Conservation (phyloP, 2,797 vertebrate genomes). For the Craterocephalus amniculus region DNA sequence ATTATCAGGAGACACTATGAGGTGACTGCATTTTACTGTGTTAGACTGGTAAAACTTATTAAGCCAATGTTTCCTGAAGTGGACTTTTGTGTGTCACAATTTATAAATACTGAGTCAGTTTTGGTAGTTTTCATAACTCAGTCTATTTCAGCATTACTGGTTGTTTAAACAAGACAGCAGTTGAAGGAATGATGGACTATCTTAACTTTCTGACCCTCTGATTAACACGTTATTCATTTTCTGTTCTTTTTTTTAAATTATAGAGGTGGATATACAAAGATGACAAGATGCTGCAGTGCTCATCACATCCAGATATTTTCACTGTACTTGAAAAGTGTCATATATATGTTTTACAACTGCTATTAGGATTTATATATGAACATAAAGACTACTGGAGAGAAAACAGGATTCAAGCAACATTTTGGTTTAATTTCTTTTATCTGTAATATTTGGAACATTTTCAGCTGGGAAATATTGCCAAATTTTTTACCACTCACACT, state of each 20-base stretch:
- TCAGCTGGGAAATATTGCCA: conserved; percentile 19
- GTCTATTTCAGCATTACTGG: no score
- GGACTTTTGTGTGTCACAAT: not conserved
- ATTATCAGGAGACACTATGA: not conserved
- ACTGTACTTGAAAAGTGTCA: not conserved
- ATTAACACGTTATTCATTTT: not conserved
- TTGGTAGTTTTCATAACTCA: no score
- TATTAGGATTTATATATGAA: not conserved
- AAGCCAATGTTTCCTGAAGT: not conserved
- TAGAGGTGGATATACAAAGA: not conserved
- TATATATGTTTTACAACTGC: not conserved
- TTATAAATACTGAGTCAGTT: no score
- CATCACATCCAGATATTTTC: not conserved
- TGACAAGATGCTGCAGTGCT: not conserved
- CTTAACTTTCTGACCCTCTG: not conserved
- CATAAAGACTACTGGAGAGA: not conserved
- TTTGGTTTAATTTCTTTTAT: not conserved
- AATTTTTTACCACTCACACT: not conserved
- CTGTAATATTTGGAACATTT: conserved; percentile 1
- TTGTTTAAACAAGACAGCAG: no score
- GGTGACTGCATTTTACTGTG: conserved; percentile 2
- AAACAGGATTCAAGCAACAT: not conserved
- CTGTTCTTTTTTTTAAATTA: not conserved
- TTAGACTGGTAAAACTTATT: not conserved
- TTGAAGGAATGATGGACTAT: no score